Percentiles rank a stretch among this genome's conserved stretches.
phyloP scores from a whole-genome alignment of 1,140 invertebrate species.

The Apis dorsata region DNA sequence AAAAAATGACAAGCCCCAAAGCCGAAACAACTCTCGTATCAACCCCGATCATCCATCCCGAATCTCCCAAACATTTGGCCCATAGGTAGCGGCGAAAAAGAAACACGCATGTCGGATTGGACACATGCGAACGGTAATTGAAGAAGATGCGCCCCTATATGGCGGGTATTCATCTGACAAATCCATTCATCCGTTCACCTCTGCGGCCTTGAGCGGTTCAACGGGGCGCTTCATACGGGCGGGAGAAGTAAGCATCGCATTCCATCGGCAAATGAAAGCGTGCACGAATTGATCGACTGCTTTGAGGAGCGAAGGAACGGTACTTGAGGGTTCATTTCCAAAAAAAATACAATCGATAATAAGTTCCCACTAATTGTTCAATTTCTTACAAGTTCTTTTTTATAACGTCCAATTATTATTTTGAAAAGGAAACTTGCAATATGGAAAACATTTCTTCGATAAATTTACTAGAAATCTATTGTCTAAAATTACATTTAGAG shows the following conservation, averaged over 20 bases:
- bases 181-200: conserved; percentile 55
- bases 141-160: conserved; percentile 43
- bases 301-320: conserved; percentile 37
- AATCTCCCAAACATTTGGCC: no score
- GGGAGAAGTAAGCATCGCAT: conserved; percentile 57
- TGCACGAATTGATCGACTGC: conserved; percentile 13
- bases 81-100: neutral
- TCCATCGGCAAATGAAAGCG: conserved; percentile 34
- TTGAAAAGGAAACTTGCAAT: no score
- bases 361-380: no score
- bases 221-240: conserved; percentile 23
- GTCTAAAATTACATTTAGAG: no score
- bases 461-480: no score
- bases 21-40: no score
- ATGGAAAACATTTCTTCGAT: no score
- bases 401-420: no score
- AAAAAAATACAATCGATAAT: no score
- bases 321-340: conserved; percentile 38
- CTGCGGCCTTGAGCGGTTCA: conserved; percentile 50
- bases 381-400: no score
- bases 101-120: neutral
- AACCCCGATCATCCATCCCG: no score
- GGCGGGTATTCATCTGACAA: conserved; percentile 43
- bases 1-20: no score
- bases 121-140: conserved; percentile 44